phyloP scores from a whole-genome alignment of 1,140 invertebrate genomes.

The Drepana arcuata region DNA sequence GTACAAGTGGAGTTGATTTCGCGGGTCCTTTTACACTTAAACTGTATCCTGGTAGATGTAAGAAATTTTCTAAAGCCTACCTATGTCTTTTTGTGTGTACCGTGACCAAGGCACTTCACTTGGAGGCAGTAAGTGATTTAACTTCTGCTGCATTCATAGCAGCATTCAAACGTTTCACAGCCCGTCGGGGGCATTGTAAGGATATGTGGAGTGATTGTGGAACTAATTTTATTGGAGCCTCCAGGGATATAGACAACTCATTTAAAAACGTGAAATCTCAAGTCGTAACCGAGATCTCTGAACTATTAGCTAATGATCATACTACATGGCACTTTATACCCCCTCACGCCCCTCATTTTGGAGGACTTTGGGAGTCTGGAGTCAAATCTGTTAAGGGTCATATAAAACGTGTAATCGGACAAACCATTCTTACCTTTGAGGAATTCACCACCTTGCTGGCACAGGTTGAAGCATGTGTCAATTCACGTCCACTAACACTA shows the following conservation, averaged over 20 bases:
- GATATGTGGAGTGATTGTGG: constrained; percentile 36
- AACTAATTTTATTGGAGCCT: constrained; percentile 37
- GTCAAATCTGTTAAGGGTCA: constrained; percentile 24
- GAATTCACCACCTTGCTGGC: constrained; percentile 27
- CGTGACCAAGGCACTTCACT: constrained; percentile 10
- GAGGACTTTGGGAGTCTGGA: constrained; percentile 25
- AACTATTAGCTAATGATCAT: constrained; percentile 8
- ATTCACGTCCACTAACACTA: constrained; percentile 16
- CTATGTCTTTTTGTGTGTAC: constrained; percentile 14
- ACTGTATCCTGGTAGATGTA: constrained; percentile 8
- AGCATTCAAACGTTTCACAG: constrained; percentile 32
- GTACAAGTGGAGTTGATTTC: constrained; percentile 39
- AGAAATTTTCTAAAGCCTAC: constrained; percentile 9
- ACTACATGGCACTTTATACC: constrained; percentile 36
- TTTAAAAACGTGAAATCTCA: constrained; percentile 11
- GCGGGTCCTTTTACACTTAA: constrained; percentile 31
- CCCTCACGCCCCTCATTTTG: constrained; percentile 18
- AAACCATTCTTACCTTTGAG: constrained; percentile 22
- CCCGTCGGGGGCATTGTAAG: constrained; percentile 21
- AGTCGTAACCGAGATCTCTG: constrained; percentile 5
- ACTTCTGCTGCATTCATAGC: constrained; percentile 17
- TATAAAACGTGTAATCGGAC: constrained; percentile 11
- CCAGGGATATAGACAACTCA: constrained; percentile 4
- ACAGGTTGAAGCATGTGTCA: constrained; percentile 32
- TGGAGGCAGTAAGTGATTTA: constrained; percentile 17